phyloP scores from a whole-genome alignment of 2,113 vertebrate species.

The Seriola aureovittata region DNA sequence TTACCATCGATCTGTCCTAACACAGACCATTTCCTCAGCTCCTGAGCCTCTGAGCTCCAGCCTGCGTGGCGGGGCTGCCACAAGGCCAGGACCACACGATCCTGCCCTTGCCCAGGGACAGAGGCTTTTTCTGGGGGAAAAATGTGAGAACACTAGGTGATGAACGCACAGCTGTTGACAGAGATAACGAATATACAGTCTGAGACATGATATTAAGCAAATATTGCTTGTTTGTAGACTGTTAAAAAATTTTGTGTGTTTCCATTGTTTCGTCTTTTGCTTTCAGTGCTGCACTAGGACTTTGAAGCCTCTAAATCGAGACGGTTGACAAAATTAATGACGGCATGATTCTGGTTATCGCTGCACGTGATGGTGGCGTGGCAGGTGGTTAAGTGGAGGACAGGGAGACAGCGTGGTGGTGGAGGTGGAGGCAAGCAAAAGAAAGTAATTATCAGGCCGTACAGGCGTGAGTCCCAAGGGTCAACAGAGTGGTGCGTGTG shows the following conservation, averaged over 20 bases:
- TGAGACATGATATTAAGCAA: neutral
- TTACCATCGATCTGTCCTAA: slow-evolving; percentile 75
- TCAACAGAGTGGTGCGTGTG: slow-evolving; percentile 55
- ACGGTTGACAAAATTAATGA: slow-evolving; percentile 37
- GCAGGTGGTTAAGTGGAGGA: slow-evolving; percentile 79
- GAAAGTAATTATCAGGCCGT: slow-evolving; percentile 82
- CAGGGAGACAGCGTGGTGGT: slow-evolving; percentile 41
- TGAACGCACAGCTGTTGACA: neutral
- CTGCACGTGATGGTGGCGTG: slow-evolving; percentile 60
- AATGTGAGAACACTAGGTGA: neutral
- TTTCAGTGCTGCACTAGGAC: neutral
- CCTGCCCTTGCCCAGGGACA: slow-evolving; percentile 42
- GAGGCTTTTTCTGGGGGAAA: slow-evolving; percentile 11
- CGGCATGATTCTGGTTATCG: slow-evolving; percentile 53
- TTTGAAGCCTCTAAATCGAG: neutral
- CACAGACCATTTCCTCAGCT: slow-evolving; percentile 69
- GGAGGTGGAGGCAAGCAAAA: slow-evolving; percentile 46
- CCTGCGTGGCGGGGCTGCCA: slow-evolving; percentile 5
- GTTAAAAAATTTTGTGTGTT: neutral
- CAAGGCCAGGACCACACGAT: slow-evolving; percentile 29
- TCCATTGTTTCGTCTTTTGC: neutral
- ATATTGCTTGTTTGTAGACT: neutral
- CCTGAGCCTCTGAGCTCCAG: slow-evolving; percentile 33
- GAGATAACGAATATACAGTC: neutral
- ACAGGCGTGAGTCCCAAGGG: slow-evolving; percentile 72